Conservation (phyloP, 2,888 invertebrate species). For the Platynereis dumerilii region DNA sequence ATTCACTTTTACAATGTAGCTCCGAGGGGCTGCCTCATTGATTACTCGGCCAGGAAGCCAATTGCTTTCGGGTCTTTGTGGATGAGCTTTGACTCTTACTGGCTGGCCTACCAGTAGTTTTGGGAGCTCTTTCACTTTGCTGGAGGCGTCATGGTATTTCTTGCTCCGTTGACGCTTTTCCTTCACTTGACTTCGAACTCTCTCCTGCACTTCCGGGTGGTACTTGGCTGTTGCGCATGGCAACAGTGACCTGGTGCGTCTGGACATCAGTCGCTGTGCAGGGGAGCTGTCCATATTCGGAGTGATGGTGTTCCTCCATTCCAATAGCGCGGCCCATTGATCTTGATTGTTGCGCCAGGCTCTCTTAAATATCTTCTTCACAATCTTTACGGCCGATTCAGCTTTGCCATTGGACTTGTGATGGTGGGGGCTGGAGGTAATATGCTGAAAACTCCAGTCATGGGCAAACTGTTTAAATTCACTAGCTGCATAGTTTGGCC, state of each 20-base stretch:
- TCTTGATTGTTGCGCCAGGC: neutral
- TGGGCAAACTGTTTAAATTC: neutral
- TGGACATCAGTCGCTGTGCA: neutral
- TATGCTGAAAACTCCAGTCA: neutral
- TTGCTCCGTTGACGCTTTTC: neutral
- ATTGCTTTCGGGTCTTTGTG: too few species aligned
- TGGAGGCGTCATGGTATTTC: neutral
- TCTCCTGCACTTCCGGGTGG: neutral
- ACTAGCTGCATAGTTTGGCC: neutral
- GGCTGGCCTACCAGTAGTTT: neutral
- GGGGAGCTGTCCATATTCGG: neutral
- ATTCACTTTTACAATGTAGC: too few species aligned
- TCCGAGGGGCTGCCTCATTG: too few species aligned
- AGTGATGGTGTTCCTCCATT: neutral
- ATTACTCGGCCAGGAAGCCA: too few species aligned
- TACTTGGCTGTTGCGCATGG: neutral
- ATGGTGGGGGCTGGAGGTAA: neutral
- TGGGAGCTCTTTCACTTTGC: neutral
- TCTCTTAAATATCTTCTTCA: neutral
- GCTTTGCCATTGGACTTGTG: neutral
- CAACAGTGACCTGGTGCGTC: neutral
- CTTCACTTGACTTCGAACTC: neutral
- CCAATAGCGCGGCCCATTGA: neutral
- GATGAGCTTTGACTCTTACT: neutral
- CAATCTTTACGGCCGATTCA: too few species aligned